Conservation (phyloP, 2,888 invertebrate genomes). For the Rhamnusium bicolor region DNA sequence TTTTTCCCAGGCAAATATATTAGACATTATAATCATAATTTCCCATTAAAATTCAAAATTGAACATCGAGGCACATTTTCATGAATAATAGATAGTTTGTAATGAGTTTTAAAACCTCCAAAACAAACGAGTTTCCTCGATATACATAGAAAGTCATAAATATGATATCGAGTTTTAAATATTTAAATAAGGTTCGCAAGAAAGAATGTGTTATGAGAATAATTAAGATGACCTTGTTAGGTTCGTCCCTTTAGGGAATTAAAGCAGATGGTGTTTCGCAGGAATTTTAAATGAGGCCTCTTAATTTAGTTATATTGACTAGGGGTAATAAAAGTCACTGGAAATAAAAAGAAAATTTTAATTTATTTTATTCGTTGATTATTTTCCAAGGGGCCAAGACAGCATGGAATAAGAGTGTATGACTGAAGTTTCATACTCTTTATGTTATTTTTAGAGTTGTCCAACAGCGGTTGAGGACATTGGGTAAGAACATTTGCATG, state of each 20-base stretch:
- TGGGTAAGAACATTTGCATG: no score
- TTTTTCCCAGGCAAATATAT: not conserved
- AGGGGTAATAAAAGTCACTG: conserved; percentile 13
- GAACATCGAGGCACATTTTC: not conserved
- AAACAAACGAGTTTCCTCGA: conserved; percentile 1
- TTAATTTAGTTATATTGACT: conserved; percentile 29
- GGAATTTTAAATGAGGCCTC: conserved; percentile 37
- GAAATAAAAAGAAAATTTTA: conserved; percentile 14
- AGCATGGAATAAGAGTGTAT: no score
- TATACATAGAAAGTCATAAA: conserved; percentile 18
- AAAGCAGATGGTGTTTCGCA: conserved; percentile 14
- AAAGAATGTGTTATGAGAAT: conserved; percentile 35
- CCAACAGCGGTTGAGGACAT: no score
- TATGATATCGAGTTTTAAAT: conserved; percentile 24
- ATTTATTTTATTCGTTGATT: not conserved
- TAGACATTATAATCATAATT: conserved; percentile 12
- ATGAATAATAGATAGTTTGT: conserved; percentile 25
- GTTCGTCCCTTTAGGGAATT: conserved; percentile 31
- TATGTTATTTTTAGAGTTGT: no score
- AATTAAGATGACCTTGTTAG: conserved; percentile 44
- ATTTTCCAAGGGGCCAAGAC: no score
- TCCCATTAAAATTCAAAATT: conserved; percentile 25
- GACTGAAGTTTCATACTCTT: no score
- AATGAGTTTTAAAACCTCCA: conserved; percentile 22
- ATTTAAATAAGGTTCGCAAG: conserved; percentile 15